Percentiles rank a stretch among this genome's conserved stretches.
Evolutionary conservation across 1,140 invertebrate species (phyloP).

Genomic region (Ostrea denselamellosa): DNA sequence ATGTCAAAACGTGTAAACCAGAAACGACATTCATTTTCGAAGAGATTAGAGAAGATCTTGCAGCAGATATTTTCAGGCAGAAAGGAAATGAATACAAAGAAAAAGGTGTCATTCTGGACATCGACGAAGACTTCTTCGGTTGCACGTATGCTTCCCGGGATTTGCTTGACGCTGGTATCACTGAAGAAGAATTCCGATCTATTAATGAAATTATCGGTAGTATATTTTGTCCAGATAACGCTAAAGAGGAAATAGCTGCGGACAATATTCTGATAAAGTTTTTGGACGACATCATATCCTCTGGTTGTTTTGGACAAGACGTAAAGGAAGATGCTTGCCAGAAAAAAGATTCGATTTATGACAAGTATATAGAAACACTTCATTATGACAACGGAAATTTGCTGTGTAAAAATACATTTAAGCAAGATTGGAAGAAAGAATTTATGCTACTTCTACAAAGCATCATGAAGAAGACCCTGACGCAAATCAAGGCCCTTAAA

Average conservation of each 20-base stretch:
- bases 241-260: slow-evolving; percentile 57
- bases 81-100: slow-evolving; percentile 45
- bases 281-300: slow-evolving; percentile 35
- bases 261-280: slow-evolving; percentile 56
- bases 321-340: background rate
- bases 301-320: slow-evolving; percentile 6
- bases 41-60: slow-evolving; percentile 51
- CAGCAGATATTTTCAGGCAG: slow-evolving; percentile 49
- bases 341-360: slow-evolving; percentile 19
- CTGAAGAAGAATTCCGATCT: slow-evolving; percentile 44
- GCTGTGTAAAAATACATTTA: background rate
- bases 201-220: slow-evolving; percentile 52
- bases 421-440: background rate
- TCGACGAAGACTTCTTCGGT: slow-evolving; percentile 72
- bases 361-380: background rate
- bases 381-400: background rate
- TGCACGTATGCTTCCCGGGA: slow-evolving; percentile 62
- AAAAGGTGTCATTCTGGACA: slow-evolving; percentile 65
- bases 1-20: slow-evolving; percentile 45
- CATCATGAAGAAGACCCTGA: background rate
- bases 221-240: slow-evolving; percentile 62
- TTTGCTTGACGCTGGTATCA: slow-evolving; percentile 54
- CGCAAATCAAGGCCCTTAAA: slow-evolving; percentile 46
- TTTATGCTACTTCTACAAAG: background rate
- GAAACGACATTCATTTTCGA: slow-evolving; percentile 47